Base-by-base conservation (phyloP, 2,888 invertebrate species). In the Hirtodrosophila alboralis region DNA sequence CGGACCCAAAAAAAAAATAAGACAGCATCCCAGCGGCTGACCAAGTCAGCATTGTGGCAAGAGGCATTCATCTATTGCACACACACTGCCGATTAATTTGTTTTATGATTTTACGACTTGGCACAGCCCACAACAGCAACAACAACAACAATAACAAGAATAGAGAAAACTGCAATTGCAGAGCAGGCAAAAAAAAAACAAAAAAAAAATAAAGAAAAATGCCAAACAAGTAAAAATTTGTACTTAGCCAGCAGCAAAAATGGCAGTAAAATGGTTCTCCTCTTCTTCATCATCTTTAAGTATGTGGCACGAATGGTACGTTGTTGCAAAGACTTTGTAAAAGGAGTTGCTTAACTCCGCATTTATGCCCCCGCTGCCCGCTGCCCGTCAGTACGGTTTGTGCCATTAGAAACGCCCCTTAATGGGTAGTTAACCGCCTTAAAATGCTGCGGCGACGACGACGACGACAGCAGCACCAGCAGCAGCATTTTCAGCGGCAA, bases 391-490 rank as follows among this genome's bases (percentile, higher is more conserved):
- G 23, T 6, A 23, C 57, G 54, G 67, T 58, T 72, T 83, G 66
- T 62, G 69, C 73, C 86, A 86, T 83, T 83, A 84, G 84, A 75
- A 84, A 83, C 83, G 83, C 83, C 83, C 81, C 84, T 80, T 86
- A 86, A 86, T 83, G 84, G 86, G 63, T 77, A 84, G 86, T 83
- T 83, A 84, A 84, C 81, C 81, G 81, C 81, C 86, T 81, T 62
- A 67, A 80, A 83, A 74, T 85, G 83, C 71, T 68, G 60, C 68
- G 47, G 59, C 47, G 57, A 60, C 68, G 61, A 38, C 60, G 48
- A 45, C 59, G 36, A 36, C 56, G 54, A 36, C 61, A 10, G 16
- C 58, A 30, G 12, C 10, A 33, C 23, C 33, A 36, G 34, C 48
- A 27, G 3, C 47, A 34, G 26, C 31, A n/a, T n/a, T n/a, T n/a